A percentile compares a stretch with the other conserved stretches of the same genome.
These are phyloP conservation scores for Stegophylla sp. DNA, from an alignment of 2,888 invertebrate genomes.

Conservation along the genomic window DNA sequence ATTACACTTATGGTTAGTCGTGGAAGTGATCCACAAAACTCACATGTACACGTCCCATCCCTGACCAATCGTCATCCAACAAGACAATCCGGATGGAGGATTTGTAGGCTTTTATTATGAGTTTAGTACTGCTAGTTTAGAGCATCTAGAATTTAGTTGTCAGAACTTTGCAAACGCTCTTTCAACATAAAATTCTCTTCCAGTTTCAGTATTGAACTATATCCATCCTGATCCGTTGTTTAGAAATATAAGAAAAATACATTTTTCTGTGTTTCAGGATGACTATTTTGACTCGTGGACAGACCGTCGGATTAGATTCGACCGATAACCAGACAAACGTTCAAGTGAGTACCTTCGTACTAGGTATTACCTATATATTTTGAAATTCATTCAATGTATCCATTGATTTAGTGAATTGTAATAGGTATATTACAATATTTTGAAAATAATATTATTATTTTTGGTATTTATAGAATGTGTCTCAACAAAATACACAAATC, in stretches of 20 bases:
- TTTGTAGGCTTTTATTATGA: no score
- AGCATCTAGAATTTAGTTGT: no score
- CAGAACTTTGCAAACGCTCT: no score
- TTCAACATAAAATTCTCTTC: background rate
- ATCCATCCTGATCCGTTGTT: no score
- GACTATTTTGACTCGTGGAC: slow-evolving; percentile 73
- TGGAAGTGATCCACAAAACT: no score
- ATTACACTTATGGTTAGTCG: background rate
- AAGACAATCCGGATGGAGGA: no score
- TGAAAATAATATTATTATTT: background rate
- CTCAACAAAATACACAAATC: slow-evolving; percentile 54
- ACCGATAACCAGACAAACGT: slow-evolving; percentile 64
- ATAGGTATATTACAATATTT: background rate
- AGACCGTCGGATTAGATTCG: slow-evolving; percentile 70
- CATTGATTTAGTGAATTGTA: no score
- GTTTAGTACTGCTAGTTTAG: no score
- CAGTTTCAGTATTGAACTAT: no score
- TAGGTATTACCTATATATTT: slow-evolving; percentile 9
- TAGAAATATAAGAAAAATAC: background rate
- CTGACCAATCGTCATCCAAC: no score
- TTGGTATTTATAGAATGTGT: slow-evolving; percentile 43
- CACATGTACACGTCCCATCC: no score
- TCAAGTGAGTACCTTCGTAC: slow-evolving; percentile 60
- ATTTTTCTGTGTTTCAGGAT: slow-evolving; percentile 65
- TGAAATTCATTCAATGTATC: background rate